Base-by-base conservation (phyloP, 2,113 vertebrate species). In the Epinephelus moara region DNA sequence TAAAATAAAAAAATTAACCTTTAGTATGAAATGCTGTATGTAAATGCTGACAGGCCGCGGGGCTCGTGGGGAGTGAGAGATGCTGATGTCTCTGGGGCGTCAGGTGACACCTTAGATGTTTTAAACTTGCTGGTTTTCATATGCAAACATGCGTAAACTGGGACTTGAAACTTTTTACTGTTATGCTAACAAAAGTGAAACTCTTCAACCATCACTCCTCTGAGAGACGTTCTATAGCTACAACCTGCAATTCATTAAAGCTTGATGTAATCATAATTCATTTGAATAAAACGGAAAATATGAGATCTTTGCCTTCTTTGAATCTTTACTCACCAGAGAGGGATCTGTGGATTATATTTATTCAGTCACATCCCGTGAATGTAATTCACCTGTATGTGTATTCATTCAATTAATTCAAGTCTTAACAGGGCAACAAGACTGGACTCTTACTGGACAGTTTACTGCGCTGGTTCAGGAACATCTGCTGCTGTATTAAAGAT, bases 1-100 rank as follows among this genome's bases (percentile, higher is more conserved):
- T 2, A 59, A 72, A 89, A 68, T 25, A 68, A 80, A 78, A 72
- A 81, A 88, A 82, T 78, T 27, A 90, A 84, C 72, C 81, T 92
- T 88, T 85, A 67, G 15, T 59, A 23, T 71, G 80, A 81, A 49
- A 67, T 23, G 55, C 53, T 77, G 79, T 47, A 60, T 84, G 77
- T 53, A 66, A 84, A 89, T 55, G 56, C 56, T 52, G 78, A 49
- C 70, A 75, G 81, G 70, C 27, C 4, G 0, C 3, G 23, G 23
- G 53, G 30, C 64, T 79, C 18, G 2, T 2, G 0, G 78, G 76
- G 69, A 13, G 75, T 2, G 74, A 50, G 52, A 19, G 66, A 78
- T 27, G 78, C 1, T 15, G 21, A 33, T 3, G 68, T 50, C 72
- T 66, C 45, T 0, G 25, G 4, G 33, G 47, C 53, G 2, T 70